Percentiles rank a stretch among this genome's conserved stretches.
Conservation (phyloP, 2,888 invertebrate genomes). For the Drosophila kambysellisi region DNA sequence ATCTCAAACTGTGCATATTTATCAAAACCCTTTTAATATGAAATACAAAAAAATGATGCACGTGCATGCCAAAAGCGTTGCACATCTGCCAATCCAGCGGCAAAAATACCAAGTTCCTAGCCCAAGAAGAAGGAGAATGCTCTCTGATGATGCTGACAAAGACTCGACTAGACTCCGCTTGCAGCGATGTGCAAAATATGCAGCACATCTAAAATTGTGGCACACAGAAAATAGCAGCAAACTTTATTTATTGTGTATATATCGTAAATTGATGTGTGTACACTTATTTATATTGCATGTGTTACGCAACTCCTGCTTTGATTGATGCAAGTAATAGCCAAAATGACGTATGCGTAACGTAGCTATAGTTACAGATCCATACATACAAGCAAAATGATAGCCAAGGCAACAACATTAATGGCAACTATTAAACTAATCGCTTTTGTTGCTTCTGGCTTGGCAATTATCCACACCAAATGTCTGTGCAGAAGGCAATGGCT, state of each 20-base stretch:
- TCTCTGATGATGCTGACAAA: conserved; percentile 20
- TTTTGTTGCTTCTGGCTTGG: conserved; percentile 54
- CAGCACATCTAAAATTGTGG: conserved; percentile 56
- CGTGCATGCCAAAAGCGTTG: conserved; percentile 61
- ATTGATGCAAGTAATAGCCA: conserved; percentile 64
- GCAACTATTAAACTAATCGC: conserved; percentile 75
- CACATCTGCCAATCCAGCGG: conserved; percentile 25
- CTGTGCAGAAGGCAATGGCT: conserved; percentile 20
- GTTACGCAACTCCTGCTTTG: conserved; percentile 43
- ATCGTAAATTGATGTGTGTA: conserved; percentile 39
- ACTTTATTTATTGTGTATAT: conserved; percentile 69
- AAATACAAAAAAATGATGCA: conserved; percentile 49
- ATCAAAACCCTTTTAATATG: conserved; percentile 75
- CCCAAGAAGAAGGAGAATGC: conserved; percentile 17
- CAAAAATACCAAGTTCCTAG: conserved; percentile 22
- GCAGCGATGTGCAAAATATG: conserved; percentile 67
- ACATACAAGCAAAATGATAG: conserved; percentile 36
- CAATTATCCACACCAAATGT: conserved; percentile 62
- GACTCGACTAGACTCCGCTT: not conserved
- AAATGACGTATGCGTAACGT: conserved; percentile 55
- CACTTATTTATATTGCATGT: conserved; percentile 16
- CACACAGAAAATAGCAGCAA: conserved; percentile 58
- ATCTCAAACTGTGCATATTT: conserved; percentile 73
- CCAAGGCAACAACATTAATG: conserved; percentile 63
- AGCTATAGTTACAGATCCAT: conserved; percentile 24